Percentiles rank a stretch among this genome's conserved stretches.
These are phyloP conservation scores for Potorous gilbertii DNA, from an alignment of 2,797 vertebrate species.

Conservation along the genomic window DNA sequence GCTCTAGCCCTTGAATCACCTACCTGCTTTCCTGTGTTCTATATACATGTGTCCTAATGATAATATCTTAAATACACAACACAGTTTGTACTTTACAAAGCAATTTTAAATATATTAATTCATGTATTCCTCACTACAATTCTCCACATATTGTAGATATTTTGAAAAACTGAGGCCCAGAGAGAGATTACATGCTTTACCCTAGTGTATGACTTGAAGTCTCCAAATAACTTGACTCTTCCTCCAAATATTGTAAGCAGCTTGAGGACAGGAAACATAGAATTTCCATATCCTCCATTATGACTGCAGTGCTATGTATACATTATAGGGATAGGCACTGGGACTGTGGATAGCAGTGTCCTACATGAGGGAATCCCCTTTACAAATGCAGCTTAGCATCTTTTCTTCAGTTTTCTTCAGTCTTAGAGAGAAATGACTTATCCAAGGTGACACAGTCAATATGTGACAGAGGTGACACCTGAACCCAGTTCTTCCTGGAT, in stretches of 20 bases:
- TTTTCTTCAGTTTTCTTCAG: neutral
- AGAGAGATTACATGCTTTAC: neutral
- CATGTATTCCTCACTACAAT: neutral
- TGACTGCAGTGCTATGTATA: neutral
- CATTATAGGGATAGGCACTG: neutral
- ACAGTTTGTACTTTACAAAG: neutral
- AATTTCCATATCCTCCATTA: neutral
- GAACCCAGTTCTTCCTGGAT: neutral
- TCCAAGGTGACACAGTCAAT: neutral
- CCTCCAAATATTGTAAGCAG: neutral
- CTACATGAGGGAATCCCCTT: neutral
- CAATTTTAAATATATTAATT: neutral
- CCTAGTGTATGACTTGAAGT: neutral
- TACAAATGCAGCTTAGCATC: neutral
- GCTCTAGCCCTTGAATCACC: too few relatives aligned
- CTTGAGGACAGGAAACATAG: neutral
- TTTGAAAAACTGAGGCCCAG: too few relatives aligned
- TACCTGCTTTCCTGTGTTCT: neutral
- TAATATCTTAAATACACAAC: neutral
- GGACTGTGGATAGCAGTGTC: too few relatives aligned
- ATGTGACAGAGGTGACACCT: neutral
- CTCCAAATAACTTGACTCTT: constrained; percentile 10
- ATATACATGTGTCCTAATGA: neutral
- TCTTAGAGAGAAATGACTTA: neutral
- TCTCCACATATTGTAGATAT: neutral